phyloP scores from a whole-genome alignment of 1,140 invertebrate genomes.

The Drosophila aff. region DNA sequence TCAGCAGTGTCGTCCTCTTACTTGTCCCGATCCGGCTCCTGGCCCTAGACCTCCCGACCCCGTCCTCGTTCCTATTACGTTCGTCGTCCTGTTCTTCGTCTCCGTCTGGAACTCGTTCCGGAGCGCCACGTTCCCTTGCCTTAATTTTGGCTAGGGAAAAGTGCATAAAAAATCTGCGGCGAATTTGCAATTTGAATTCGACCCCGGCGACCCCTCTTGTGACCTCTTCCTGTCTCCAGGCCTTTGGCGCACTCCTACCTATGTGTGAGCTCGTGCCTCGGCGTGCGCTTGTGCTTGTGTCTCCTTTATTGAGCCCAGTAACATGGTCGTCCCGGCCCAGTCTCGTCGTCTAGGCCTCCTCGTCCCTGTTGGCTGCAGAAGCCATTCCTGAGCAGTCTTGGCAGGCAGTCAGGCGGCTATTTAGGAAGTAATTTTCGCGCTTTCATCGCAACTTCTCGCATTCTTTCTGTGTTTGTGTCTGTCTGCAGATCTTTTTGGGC shows the following conservation, averaged over 20 bases:
- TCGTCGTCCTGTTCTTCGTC: conserved; percentile 21
- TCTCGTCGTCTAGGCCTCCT: conserved; percentile 32
- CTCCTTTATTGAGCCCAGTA: conserved; percentile 74
- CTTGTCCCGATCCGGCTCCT: conserved; percentile 23
- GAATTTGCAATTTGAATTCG: conserved; percentile 82
- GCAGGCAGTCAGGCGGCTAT: conserved; percentile 81
- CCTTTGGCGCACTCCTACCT: conserved; percentile 17
- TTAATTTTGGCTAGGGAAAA: conserved; percentile 81
- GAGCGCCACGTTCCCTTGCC: conserved; percentile 69
- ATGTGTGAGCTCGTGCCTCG: conserved; percentile 11
- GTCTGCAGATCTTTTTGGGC: conserved; percentile 75
- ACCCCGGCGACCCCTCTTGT: conserved; percentile 39
- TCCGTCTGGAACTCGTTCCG: conserved; percentile 70
- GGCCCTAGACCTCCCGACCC: conserved; percentile 30
- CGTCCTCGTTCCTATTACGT: conserved; percentile 17
- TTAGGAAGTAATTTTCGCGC: conserved; percentile 83
- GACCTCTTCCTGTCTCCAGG: conserved; percentile 24
- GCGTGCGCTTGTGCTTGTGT: conserved; percentile 47
- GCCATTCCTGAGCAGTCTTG: conserved; percentile 55
- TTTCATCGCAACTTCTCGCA: conserved; percentile 70
- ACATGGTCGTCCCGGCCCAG: conserved; percentile 46
- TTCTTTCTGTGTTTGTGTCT: conserved; percentile 45
- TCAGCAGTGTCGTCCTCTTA: conserved; percentile 55
- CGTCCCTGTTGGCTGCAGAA: background rate
- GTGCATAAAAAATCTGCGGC: conserved; percentile 82